Conservation (phyloP, 2,888 invertebrate species). For the Cecidostiba fungosa region DNA sequence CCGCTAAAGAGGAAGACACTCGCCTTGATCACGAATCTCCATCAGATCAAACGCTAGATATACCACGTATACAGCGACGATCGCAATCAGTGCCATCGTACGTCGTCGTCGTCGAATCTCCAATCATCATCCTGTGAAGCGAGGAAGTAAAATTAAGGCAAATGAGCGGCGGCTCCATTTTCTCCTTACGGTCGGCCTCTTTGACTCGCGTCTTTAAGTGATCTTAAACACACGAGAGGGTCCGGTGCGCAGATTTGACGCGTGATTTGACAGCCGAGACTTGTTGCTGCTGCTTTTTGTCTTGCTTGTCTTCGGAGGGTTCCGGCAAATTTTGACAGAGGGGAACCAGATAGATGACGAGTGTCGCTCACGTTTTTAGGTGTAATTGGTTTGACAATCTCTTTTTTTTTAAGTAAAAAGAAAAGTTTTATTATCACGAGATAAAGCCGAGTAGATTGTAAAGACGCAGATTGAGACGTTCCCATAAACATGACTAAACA, state of each 20-base stretch:
- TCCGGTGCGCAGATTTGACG: conserved; percentile 49
- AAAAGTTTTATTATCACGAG: not conserved
- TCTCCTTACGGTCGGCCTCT: conserved; percentile 18
- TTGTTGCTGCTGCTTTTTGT: not conserved
- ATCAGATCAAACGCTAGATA: conserved; percentile 7
- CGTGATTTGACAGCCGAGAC: conserved; percentile 47
- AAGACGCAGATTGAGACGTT: conserved; percentile 20
- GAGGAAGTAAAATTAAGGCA: conserved; percentile 53
- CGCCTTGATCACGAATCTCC: conserved; percentile 1
- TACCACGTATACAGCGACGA: not conserved
- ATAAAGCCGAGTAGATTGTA: not conserved
- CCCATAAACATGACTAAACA: not conserved
- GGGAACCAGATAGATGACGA: too few relatives aligned
- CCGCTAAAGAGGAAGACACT: conserved; percentile 16
- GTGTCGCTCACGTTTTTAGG: too few relatives aligned
- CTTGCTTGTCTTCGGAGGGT: not conserved
- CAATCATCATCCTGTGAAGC: conserved; percentile 1
- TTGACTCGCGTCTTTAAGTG: conserved; percentile 48
- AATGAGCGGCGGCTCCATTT: conserved; percentile 21
- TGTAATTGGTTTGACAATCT: not conserved
- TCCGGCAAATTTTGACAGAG: not conserved
- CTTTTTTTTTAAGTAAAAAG: not conserved
- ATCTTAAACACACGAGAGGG: conserved; percentile 18
- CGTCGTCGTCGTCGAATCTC: not conserved
- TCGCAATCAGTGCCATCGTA: not conserved